These are phyloP conservation scores for Rachycentron canadum DNA, from an alignment of 2,797 vertebrate genomes.

Conservation along the genomic window DNA sequence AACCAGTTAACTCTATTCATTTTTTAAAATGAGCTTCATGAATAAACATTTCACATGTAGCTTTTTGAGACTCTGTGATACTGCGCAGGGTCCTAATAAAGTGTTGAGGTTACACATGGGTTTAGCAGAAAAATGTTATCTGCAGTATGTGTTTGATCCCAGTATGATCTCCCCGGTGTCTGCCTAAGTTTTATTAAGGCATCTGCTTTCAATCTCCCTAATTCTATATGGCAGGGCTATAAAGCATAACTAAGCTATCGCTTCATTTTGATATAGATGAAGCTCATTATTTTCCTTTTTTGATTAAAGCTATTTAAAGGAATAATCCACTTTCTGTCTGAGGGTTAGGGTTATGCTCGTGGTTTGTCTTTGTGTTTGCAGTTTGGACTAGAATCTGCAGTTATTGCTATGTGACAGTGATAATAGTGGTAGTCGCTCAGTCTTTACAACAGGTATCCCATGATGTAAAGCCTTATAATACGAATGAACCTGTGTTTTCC, in stretches of 20 bases:
- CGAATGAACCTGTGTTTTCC: neutral
- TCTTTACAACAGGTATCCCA: neutral
- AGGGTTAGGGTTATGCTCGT: no score
- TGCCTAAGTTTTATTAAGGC: constrained; percentile 48
- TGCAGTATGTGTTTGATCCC: constrained; percentile 71
- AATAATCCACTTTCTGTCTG: constrained; percentile 8
- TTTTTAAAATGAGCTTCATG: constrained; percentile 13
- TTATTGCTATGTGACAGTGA: neutral
- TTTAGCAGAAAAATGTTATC: constrained; percentile 58
- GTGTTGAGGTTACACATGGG: constrained; percentile 61
- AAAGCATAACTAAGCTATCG: constrained; percentile 59
- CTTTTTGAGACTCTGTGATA: constrained; percentile 21
- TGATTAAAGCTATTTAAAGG: constrained; percentile 26
- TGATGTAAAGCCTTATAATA: neutral
- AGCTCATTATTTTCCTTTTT: constrained; percentile 33
- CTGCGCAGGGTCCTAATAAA: constrained; percentile 24
- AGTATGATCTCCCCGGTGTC: constrained; percentile 51
- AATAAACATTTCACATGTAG: neutral
- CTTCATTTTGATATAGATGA: constrained; percentile 64
- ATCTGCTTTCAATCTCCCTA: constrained; percentile 70
- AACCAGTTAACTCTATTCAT: constrained; percentile 21
- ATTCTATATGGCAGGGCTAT: constrained; percentile 59
- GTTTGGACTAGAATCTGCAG: neutral
- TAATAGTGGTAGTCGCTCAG: neutral
- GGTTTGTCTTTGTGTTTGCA: constrained; percentile 2